Evolutionary conservation across 2,113 vertebrate genomes (phyloP), one percentile per base, ranked within the genome.

Genomic region (Sitta europaea): DNA sequence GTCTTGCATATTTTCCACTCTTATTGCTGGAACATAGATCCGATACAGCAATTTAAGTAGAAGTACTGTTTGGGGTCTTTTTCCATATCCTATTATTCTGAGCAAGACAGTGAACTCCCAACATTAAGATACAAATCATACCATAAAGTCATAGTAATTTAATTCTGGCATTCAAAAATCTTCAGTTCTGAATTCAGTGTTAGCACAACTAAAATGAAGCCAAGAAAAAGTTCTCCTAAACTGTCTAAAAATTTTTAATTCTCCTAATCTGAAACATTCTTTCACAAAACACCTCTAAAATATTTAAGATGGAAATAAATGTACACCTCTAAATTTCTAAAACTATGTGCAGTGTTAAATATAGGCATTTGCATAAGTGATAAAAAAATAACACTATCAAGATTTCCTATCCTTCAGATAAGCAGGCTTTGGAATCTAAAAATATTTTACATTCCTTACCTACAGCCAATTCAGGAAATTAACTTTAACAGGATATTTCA

Each of bases 401-500:
- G 50, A 70, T 86, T 68, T 88, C 25, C 5, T 33, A 2, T 48
- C 62, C 84, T 70, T 90, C 55, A 71, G 53, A 74, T n/a, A 91
- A 90, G 48, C 15, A 50, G 29, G 7, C 19, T 88, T 43, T 4
- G 19, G 48, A 76, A 62, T 67, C 24, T 74, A 86, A 72, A 91
- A 94, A 91, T 95, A 84, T 73, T 90, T 94, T 53, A 63, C 79
- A 71, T 92, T 86, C 88, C 42, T 73, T 21, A 71, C 42, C 51
- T 68, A 9, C 76, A 94, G 55, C 38, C 95, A 86, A 33, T 51
- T 80, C 79, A 88, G 72, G 59, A 95, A 94, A 89, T 84, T 70
- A 95, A 92, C 91, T 94, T 86, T 2, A 81, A 91, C 88, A 59
- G 59, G 59, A 10, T 67, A 91, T 86, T 90, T 96, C 90, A 95